Base-by-base conservation (phyloP, 2,888 invertebrate species). In the Graphium colonna region DNA sequence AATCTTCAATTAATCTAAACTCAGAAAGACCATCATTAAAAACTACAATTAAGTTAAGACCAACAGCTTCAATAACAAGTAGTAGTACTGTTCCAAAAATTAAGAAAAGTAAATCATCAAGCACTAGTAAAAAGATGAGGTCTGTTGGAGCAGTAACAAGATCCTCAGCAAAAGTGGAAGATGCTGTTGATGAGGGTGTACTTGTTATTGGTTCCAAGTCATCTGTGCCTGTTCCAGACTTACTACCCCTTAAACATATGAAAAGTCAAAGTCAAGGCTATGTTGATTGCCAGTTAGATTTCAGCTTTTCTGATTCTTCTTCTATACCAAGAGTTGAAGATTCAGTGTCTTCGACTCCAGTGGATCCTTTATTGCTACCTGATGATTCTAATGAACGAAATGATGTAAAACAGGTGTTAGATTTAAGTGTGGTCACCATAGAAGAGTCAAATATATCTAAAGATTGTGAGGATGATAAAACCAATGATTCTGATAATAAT, bases 101-200 rank as follows among this genome's bases (percentile, higher is more conserved):
- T 44, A 90, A 90, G 60, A 90, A 89, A 59, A 88, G 81, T 66
- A 89, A 89, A 71, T 88, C 84, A 50, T 82, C 87, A 50, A 82
- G 86, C 60, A 82, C 73, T 55, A 87, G 88, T 63, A 90, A 89
- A 70, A 78, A 83, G 61, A 74, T 89, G 76, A 68, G 93, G 42
- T 93, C 93, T 45, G 92, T 92, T n/a, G 93, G 93, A 52, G 93
- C 93, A 54, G 92, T 93, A 38, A 94, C 93, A 12, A 76, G 94
- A 52, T 92, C 93, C 13, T 91, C 92, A 48, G 82, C 92, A 10
- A 91, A 84, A 65, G 85, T 81, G 54, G 85, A 91, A 69, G 87
- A 86, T 51, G 60, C 64, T 33, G 52, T 67, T 17, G 86, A 87
- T 57, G 84, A 86, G 33, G 49, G 68, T 40, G 55, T 66, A 15